Conservation (phyloP, 2,113 vertebrate species). For the Noturus placidus region DNA sequence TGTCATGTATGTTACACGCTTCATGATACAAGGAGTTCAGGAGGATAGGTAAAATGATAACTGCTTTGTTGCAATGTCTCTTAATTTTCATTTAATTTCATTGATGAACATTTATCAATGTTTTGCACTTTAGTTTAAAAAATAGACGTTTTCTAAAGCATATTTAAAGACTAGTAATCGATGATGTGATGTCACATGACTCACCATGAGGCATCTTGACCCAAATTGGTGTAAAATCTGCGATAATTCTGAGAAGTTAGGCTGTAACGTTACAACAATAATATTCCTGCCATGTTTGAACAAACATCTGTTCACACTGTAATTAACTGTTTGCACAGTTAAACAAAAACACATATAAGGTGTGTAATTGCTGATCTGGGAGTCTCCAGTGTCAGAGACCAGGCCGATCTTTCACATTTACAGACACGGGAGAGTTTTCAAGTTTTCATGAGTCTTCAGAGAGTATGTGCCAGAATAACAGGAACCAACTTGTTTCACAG, state of each 20-base stretch:
- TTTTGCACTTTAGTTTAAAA: not conserved
- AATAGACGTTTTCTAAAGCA: too few species aligned
- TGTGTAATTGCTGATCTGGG: too few species aligned
- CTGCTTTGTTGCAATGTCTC: not conserved
- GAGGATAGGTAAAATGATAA: not conserved
- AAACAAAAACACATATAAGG: not conserved
- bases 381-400: too few species aligned
- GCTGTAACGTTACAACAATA: not conserved
- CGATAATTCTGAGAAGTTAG: not conserved
- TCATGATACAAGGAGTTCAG: not conserved
- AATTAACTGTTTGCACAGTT: not conserved
- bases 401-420: not conserved
- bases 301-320: not conserved
- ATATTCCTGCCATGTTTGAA: not conserved
- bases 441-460: not conserved
- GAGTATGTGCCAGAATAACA: not conserved
- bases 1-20: not conserved
- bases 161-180: too few species aligned
- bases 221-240: too few species aligned
- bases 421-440: not conserved
- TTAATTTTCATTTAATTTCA: not conserved
- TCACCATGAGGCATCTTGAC: too few species aligned
- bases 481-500: not conserved
- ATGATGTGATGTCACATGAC: too few species aligned
- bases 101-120: not conserved